phyloP scores from a whole-genome alignment of 2,888 invertebrate species.

The Coenonympha glycerion region DNA sequence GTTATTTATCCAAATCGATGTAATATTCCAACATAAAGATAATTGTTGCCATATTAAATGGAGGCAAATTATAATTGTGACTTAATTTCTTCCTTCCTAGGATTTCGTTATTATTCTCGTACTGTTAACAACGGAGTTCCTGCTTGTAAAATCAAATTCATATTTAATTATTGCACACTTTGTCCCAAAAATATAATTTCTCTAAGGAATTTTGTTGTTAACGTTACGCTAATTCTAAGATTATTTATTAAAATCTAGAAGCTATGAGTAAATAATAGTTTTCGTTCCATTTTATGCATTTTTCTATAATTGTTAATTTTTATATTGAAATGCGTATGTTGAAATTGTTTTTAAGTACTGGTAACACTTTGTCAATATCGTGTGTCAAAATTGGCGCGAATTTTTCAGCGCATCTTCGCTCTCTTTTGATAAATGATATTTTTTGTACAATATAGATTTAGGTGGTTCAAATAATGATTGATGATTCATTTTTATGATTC shows the following conservation, averaged over 20 bases:
- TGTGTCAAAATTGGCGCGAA: conserved; percentile 30
- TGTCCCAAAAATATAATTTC: conserved; percentile 2
- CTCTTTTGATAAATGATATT: conserved; percentile 34
- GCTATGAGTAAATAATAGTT: conserved; percentile 42
- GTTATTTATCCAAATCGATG: conserved; percentile 10
- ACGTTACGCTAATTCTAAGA: conserved; percentile 28
- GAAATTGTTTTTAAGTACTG: conserved; percentile 53
- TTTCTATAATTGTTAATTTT: conserved; percentile 69
- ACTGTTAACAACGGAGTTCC: conserved; percentile 41
- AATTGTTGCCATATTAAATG: conserved; percentile 2
- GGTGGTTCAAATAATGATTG: conserved; percentile 40
- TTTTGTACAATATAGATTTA: conserved; percentile 44
- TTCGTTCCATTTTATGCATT: conserved; percentile 73
- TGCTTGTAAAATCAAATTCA: conserved; percentile 4
- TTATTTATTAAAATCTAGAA: conserved; percentile 55
- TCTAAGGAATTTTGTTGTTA: conserved; percentile 27
- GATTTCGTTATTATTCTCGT: conserved; percentile 58
- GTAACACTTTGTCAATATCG: conserved; percentile 28
- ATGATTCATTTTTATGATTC: conserved; percentile 31
- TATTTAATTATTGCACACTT: conserved; percentile 6
- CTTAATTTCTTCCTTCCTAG: conserved; percentile 54
- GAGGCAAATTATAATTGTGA: conserved; percentile 21
- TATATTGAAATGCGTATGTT: conserved; percentile 62
- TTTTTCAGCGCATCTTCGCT: neutral
- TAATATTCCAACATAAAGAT: neutral